Conservation (phyloP, 2,113 vertebrate species). For the Bufo gargarizans region DNA sequence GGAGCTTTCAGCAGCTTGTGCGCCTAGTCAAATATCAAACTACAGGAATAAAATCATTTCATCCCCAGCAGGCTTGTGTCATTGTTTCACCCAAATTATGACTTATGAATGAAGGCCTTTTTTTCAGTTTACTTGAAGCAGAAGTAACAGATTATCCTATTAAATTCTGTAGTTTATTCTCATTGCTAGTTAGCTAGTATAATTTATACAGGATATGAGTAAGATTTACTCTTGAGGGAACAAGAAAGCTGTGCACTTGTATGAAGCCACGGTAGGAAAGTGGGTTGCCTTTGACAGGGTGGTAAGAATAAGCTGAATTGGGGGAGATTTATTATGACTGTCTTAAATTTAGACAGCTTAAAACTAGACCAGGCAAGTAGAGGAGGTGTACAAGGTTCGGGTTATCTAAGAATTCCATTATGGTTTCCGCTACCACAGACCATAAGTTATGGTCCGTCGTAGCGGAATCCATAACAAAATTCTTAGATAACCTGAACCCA, state of each 20-base stretch:
- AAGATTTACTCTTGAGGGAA: neutral
- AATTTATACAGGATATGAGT: slow-evolving; percentile 33
- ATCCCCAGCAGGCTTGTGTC: slow-evolving; percentile 53
- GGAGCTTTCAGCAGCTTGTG: slow-evolving; percentile 37
- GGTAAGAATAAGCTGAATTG: too few species aligned
- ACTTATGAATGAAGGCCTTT: slow-evolving; percentile 15
- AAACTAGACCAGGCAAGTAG: too few species aligned
- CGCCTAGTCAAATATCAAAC: slow-evolving; percentile 60
- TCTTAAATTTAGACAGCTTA: too few species aligned
- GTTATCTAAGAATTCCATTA: too few species aligned
- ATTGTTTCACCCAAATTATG: slow-evolving; percentile 62
- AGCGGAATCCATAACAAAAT: too few species aligned
- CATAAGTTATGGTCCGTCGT: too few species aligned
- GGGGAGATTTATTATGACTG: too few species aligned
- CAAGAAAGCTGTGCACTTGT: too few species aligned
- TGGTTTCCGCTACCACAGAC: too few species aligned
- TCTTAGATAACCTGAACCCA: too few species aligned
- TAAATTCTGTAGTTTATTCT: slow-evolving; percentile 6
- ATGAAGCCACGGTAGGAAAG: too few species aligned
- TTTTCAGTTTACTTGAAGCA: slow-evolving; percentile 12
- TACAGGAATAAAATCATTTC: slow-evolving; percentile 60
- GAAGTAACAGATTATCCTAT: slow-evolving; percentile 30
- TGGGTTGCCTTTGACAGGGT: neutral
- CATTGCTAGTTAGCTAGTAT: neutral
- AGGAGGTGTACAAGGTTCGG: too few species aligned